Evolutionary conservation across 2,797 vertebrate genomes (phyloP).

Genomic region (Erpetoichthys calabaricus): DNA sequence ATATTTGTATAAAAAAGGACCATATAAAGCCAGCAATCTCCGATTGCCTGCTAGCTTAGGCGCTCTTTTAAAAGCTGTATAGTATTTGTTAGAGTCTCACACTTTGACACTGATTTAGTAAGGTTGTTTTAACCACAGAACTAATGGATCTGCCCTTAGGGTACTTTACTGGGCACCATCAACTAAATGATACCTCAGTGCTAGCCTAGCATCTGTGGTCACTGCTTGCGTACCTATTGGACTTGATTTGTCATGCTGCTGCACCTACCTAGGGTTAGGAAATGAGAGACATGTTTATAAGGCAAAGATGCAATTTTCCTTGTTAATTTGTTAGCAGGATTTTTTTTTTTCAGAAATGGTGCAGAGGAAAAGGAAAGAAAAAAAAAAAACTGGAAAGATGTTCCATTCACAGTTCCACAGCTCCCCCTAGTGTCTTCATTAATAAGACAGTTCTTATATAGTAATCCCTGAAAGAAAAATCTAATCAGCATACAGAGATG

Average conservation of each 20-base stretch:
- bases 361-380: constrained; percentile 2
- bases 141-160: constrained; percentile 18
- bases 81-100: too few relatives aligned
- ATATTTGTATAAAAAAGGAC: background rate
- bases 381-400: constrained; percentile 28
- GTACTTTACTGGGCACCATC: constrained; percentile 13
- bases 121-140: constrained; percentile 15
- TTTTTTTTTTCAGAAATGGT: constrained; percentile 1
- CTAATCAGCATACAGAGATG: too few relatives aligned
- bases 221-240: constrained; percentile 18
- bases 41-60: background rate
- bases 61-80: too few relatives aligned
- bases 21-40: too few relatives aligned
- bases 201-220: constrained; percentile 8
- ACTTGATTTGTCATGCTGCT: constrained; percentile 11
- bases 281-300: constrained; percentile 14
- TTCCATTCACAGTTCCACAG: constrained; percentile 38
- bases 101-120: background rate
- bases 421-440: constrained; percentile 42
- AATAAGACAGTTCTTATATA: too few relatives aligned
- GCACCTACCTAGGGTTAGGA: constrained; percentile 13
- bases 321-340: constrained; percentile 8
- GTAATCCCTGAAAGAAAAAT: too few relatives aligned
- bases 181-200: constrained; percentile 25
- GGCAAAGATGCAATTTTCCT: constrained; percentile 21